phyloP scores from a whole-genome alignment of 1,140 invertebrate genomes.

The Mesaphorura yosii region DNA sequence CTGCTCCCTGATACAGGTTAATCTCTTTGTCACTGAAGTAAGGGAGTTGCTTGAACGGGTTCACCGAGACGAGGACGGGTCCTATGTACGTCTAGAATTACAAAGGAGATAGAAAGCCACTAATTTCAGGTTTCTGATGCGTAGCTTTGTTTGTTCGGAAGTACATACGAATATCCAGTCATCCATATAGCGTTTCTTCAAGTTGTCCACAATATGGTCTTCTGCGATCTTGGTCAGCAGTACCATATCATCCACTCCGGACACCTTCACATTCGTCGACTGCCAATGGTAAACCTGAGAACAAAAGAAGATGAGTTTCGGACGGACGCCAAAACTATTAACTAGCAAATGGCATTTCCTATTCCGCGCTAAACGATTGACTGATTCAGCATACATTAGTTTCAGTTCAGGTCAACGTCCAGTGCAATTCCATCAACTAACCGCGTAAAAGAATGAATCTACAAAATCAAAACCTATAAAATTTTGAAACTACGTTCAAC shows the following conservation, averaged over 20 bases:
- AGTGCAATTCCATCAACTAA: too few relatives aligned
- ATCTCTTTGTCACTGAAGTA: constrained; percentile 62
- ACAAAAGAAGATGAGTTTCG: constrained; percentile 1
- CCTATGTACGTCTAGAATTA: constrained; percentile 67
- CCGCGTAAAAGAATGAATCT: too few relatives aligned
- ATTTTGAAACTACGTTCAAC: too few relatives aligned
- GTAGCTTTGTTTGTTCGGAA: too few relatives aligned
- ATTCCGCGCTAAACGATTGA: too few relatives aligned
- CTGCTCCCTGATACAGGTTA: constrained; percentile 60
- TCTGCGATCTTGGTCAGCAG: constrained; percentile 58
- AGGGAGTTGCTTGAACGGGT: constrained; percentile 64
- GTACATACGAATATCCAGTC: constrained; percentile 58
- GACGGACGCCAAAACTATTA: too few relatives aligned
- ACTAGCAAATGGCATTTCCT: too few relatives aligned
- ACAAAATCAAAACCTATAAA: too few relatives aligned
- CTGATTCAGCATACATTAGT: too few relatives aligned
- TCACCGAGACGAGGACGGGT: constrained; percentile 64
- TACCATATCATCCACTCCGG: constrained; percentile 71
- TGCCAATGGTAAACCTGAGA: constrained; percentile 62
- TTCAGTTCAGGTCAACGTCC: too few relatives aligned
- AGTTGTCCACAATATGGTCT: constrained; percentile 59
- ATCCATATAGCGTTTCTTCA: constrained; percentile 60
- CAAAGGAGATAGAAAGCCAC: too few relatives aligned
- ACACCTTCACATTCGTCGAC: constrained; percentile 60
- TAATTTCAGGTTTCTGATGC: too few relatives aligned